A percentile compares a stretch with the other conserved stretches of the same genome.
Evolutionary conservation across 2,113 vertebrate species (phyloP).

Genomic region (Pluvialis apricaria): DNA sequence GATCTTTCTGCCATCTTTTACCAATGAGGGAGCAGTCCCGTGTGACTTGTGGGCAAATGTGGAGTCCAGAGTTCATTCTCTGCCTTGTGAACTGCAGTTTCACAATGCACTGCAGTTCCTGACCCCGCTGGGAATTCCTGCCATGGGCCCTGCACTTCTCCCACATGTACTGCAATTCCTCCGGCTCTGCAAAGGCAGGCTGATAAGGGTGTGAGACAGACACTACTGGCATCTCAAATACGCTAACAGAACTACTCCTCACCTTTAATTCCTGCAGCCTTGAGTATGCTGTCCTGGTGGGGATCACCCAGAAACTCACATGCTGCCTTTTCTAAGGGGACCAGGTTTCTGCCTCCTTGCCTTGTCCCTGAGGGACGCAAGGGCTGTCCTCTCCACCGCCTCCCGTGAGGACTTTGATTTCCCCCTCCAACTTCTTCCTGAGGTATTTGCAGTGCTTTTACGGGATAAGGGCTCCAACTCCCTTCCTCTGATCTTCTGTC

Average conservation of each 20-base stretch:
- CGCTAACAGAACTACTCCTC: accelerated
- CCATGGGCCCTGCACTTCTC: not conserved
- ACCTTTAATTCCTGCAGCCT: not conserved
- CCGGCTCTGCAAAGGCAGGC: not conserved
- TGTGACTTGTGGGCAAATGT: not conserved
- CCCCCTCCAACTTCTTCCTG: not conserved
- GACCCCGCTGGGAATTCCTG: not conserved
- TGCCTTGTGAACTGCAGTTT: not conserved
- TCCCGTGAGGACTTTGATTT: not conserved
- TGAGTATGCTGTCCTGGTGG: accelerated
- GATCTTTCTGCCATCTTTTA: not conserved
- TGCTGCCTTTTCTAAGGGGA: not conserved
- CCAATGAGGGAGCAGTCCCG: accelerated
- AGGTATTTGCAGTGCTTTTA: not conserved
- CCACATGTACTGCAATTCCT: not conserved
- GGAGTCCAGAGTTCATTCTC: not conserved
- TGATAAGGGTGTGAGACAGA: not conserved
- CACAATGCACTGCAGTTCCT: not conserved
- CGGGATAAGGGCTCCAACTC: not conserved
- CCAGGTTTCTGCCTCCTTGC: not conserved
- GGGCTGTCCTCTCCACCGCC: not conserved
- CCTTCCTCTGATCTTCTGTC: not conserved
- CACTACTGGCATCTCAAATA: not conserved
- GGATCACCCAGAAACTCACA: not conserved
- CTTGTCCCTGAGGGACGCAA: not conserved